Conservation (phyloP, 2,113 vertebrate genomes). For the Ptilorrhoa leucosticta region DNA sequence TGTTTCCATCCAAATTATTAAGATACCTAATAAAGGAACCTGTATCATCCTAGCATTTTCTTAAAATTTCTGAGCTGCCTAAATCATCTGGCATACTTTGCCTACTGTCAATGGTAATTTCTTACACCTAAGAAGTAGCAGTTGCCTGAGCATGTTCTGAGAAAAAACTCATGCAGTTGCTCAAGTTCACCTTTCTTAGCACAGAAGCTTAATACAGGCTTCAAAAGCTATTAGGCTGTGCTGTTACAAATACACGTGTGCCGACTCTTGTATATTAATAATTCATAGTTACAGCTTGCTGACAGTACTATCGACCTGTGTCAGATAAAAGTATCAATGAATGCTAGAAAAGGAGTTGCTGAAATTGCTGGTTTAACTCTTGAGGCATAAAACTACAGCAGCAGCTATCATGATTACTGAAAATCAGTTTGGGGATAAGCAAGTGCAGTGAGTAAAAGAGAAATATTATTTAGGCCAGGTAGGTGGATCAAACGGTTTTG, state of each 20-base stretch:
- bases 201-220: background rate
- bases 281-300: background rate
- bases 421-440: background rate
- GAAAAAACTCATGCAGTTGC: background rate
- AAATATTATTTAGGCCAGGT: background rate
- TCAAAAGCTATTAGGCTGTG: background rate
- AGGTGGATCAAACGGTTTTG: background rate
- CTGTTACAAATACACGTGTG: background rate
- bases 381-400: background rate
- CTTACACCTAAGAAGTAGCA: background rate
- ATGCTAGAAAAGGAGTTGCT: background rate
- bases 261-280: background rate
- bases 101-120: background rate
- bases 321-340: background rate
- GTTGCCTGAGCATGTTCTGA: background rate
- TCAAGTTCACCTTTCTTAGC: background rate
- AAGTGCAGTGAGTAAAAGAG: background rate
- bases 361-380: background rate
- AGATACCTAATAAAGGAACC: background rate
- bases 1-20: background rate
- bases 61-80: background rate
- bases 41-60: background rate
- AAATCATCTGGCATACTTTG: background rate
- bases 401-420: background rate
- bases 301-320: background rate